Base-by-base conservation (phyloP, 2,113 vertebrate species). In the Cairina moschata region DNA sequence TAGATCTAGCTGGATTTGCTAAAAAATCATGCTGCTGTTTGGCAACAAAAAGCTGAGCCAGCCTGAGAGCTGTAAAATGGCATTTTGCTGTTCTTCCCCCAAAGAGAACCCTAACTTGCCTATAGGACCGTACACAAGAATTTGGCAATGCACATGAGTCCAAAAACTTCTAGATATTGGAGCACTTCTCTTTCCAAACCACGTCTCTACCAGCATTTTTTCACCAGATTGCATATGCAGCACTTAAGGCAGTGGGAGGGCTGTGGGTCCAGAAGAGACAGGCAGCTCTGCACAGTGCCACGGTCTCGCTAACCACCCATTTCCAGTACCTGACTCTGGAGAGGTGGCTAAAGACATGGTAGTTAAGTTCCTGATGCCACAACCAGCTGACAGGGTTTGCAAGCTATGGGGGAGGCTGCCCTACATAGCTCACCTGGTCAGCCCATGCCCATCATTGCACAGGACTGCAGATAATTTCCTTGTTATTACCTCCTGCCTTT, bases 1-100 rank as follows among this genome's bases (percentile, higher is more conserved):
- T 40, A 40, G 40, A 40, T 40, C 40, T 40, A 94, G 90, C 92
- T 92, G 95, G 83, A 66, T 76, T 59, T 36, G 86, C 93, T 76
- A 76, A 10, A 44, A 74, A 62, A 12, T 32, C 8, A 3, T 81
- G 92, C 28, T 7, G 65, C 90, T 65, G 38, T 94, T 60, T 50
- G 92, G 93, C 95, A 96, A 94, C 88, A 3, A 48, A 68, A 91
- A 66, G 80, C 88, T 82, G 77, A 92, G 76, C 76, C 84, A 80
- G 65, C 29, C 38, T 81, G 79, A 74, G 72, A 52, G 79, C 18
- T 68, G 59, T 60, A 90, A 71, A 74, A 74, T 6, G 18, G 56
- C 6, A 6, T 58, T 83, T 83, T 75, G 1, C 12, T 93, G 73
- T 56, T 52, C 80, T 86, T 80, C 77, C 80, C 72, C 83, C 86